phyloP scores from a whole-genome alignment of 2,888 invertebrate genomes.

The Pristionchus entomophagus region DNA sequence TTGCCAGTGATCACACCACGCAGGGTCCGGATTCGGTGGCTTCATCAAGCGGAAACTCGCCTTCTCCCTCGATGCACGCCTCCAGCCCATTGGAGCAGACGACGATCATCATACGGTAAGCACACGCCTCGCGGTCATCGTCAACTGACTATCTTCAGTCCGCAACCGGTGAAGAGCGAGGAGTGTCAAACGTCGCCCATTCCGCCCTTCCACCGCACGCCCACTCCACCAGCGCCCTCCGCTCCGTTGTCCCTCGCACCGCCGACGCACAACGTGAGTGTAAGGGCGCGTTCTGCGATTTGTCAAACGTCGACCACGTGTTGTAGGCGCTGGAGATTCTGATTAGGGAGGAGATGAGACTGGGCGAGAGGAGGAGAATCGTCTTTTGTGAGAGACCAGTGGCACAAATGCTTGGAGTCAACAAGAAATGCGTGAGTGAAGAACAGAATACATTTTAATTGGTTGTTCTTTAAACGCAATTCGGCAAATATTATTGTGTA shows the following conservation, averaged over 20 bases:
- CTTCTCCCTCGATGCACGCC: background rate
- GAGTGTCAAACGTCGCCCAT: constrained; percentile 26
- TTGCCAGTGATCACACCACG: constrained; percentile 5
- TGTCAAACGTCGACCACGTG: background rate
- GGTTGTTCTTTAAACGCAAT: too few relatives aligned
- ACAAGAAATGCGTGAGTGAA: constrained; percentile 63
- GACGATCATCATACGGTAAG: constrained; percentile 15
- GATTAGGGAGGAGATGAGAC: constrained; percentile 70
- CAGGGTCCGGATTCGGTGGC: background rate
- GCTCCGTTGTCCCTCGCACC: background rate
- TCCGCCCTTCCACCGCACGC: background rate
- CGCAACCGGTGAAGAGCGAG: constrained; percentile 32
- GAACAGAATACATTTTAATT: background rate
- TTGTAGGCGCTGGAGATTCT: constrained; percentile 58
- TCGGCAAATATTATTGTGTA: too few relatives aligned
- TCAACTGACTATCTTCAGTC: background rate
- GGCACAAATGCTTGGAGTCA: constrained; percentile 65
- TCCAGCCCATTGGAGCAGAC: background rate
- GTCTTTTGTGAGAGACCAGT: constrained; percentile 73
- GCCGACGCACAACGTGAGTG: constrained; percentile 22
- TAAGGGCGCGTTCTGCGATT: background rate
- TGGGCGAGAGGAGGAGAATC: constrained; percentile 69
- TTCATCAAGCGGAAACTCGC: background rate
- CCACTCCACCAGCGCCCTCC: background rate
- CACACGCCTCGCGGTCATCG: background rate